Base-by-base conservation (phyloP, 2,797 vertebrate species). In the Cyclopterus lumpus region DNA sequence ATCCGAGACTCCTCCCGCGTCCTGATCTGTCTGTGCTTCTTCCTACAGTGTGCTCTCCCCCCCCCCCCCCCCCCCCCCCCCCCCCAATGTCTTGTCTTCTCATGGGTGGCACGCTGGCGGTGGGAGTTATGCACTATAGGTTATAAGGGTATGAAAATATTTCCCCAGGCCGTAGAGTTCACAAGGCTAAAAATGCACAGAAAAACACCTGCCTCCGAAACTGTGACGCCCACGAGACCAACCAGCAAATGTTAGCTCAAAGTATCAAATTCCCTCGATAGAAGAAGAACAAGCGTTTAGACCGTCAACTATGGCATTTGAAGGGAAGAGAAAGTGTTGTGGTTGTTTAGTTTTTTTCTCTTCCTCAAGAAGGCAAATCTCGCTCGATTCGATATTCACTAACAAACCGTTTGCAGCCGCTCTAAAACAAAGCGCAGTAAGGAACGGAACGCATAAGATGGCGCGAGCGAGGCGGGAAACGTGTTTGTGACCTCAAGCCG, bases 401-500 rank as follows among this genome's bases (percentile, higher is more conserved):
- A 88, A 80, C 61, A 83, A 82, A 80, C 71, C 69, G 78, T 58
- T 71, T 79, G 87, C 88, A 75, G 89, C 88, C 82, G 89, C 81
- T 59, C 81, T 51, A 82, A 83, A 84, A 90, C 80, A 76, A 88
- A 89, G 85, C 83, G 84, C 85, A 91, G 83, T 58, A 78, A 73
- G 81, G 77, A 53, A 87, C 79, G 84, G 89, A 89, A 81, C 54
- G 89, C 85, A 20, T 80, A 88, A 36, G 89, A 86, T 73, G 82
- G 74, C 6, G 67, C 86, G 86, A 90, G 87, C 78, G 86, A 88
- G 84, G 84, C 82, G 91, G 90, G 86, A 30, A 93, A 93, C 88
- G 80, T 75, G 92, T 94, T 92, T 86, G 92, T 93, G 93, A 94
- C 93, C 94, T 95, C 93, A 93, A 94, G 89, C 91, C 89, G 89